Base-by-base conservation (phyloP, 2,113 vertebrate species). In the Miniopterus natalensis region DNA sequence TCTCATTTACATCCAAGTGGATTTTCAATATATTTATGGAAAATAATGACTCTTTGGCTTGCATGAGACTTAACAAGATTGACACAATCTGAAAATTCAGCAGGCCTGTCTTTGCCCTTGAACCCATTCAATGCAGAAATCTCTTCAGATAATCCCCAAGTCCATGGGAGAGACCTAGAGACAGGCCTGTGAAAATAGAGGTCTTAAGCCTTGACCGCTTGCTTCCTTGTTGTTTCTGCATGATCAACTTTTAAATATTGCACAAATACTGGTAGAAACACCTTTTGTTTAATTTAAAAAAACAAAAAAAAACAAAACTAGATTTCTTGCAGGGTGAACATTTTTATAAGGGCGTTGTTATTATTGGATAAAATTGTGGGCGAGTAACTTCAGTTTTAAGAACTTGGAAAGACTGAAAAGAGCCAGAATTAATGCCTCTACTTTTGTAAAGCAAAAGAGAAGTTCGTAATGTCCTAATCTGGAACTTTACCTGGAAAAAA, bases 311-410 rank as follows among this genome's bases (percentile, higher is more conserved):
- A 55, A n/a, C n/a, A n/a, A 66, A 59, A 68, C 40, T 53, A 77
- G 23, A 21, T 61, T 63, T 78, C 59, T 95, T 78, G 14, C 36
- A 90, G 21, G 31, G 21, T 66, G 51, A 71, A 88, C 6, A 15
- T 55, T 88, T 65, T 78, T 84, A 53, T 68, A 84, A 93, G 40
- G 70, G 21, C 66, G 74, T 88, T 92, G 10, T 85, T 84, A 29
- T 78, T 74, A 85, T 36, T 94, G 70, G 65, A 40, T 93, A 86
- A 96, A 95, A 87, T 92, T 70, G 87, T n/a, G 20, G 42, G 53
- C 85, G 81, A 95, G 4, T 55, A 71, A 89, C 17, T 94, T 93
- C 51, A 77, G 83, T 92, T 92, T 95, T 88, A 86, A 96, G 45
- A 92, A 88, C 20, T 71, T 92, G 47, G 57, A 65, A 95, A 78